Evolutionary conservation across 2,797 vertebrate genomes (phyloP).

Genomic region (Lagorchestes hirsutus): DNA sequence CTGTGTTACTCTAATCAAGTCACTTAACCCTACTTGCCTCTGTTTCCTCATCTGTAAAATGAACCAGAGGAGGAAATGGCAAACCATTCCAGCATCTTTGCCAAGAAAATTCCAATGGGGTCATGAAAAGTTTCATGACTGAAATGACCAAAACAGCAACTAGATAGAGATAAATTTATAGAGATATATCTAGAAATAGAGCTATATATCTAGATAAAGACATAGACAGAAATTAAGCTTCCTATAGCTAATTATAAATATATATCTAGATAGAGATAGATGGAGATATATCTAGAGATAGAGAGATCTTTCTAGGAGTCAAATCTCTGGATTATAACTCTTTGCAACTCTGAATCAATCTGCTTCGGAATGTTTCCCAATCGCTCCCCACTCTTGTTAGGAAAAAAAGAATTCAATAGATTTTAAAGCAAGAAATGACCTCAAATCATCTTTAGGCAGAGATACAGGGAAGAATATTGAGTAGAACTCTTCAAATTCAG

Average conservation of each 20-base stretch:
- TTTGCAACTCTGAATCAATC: not conserved
- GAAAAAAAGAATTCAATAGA: not conserved
- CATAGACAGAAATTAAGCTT: not conserved
- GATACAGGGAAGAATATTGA: not conserved
- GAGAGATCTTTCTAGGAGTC: not conserved
- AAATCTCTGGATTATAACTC: not conserved
- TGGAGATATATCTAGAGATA: not conserved
- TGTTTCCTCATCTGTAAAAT: not conserved
- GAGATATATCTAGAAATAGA: not conserved
- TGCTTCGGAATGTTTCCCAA: not conserved
- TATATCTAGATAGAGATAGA: not conserved
- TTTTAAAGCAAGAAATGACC: not conserved
- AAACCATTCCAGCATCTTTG: not conserved
- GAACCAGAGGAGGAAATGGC: not conserved
- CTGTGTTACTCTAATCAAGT: not conserved
- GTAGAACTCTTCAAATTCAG: not conserved
- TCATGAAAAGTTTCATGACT: not conserved
- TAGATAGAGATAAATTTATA: not conserved
- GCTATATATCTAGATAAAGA: too few relatives aligned
- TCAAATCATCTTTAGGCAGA: not conserved
- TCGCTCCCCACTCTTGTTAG: not conserved
- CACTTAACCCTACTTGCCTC: not conserved
- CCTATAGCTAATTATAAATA: too few relatives aligned
- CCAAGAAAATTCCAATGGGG: not conserved
- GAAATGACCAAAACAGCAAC: not conserved